Conservation (phyloP, 1,140 invertebrate species). For the Drosophila murphyi region DNA sequence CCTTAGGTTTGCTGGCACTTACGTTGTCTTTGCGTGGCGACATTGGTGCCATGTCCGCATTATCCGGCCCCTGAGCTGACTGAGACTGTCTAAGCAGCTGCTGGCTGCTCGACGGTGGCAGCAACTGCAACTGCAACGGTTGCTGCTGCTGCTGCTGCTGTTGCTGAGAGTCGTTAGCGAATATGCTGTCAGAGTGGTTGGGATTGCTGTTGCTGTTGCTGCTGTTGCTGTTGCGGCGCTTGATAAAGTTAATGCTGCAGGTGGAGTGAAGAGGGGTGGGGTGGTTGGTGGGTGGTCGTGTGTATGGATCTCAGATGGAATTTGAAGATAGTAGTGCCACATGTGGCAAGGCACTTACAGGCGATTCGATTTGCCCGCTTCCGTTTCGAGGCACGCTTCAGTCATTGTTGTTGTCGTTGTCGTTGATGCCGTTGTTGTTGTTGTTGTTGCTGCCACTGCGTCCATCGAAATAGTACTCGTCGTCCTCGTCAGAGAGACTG, state of each 20-base stretch:
- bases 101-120: conserved; percentile 61
- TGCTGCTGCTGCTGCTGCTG: conserved; percentile 52
- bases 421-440: conserved; percentile 36
- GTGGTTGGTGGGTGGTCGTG: neutral
- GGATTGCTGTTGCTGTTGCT: conserved; percentile 61
- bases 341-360: conserved; percentile 63
- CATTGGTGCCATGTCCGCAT: conserved; percentile 78
- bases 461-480: conserved; percentile 83
- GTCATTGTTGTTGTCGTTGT: conserved; percentile 66
- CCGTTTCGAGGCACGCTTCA: conserved; percentile 70
- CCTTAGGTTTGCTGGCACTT: conserved; percentile 15
- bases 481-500: conserved; percentile 79
- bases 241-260: conserved; percentile 85
- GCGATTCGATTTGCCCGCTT: conserved; percentile 75
- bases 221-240: conserved; percentile 80
- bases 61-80: conserved; percentile 50
- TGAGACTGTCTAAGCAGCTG: conserved; percentile 45
- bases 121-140: conserved; percentile 50
- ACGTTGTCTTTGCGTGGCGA: conserved; percentile 85
- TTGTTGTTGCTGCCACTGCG: conserved; percentile 54
- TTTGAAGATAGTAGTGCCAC: neutral
- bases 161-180: conserved; percentile 51
- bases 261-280: neutral
- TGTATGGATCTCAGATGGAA: neutral
- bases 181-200: conserved; percentile 83